These are phyloP conservation scores for Sapajus apella DNA, from an alignment of 2,113 vertebrate species.

Conservation along the genomic window DNA sequence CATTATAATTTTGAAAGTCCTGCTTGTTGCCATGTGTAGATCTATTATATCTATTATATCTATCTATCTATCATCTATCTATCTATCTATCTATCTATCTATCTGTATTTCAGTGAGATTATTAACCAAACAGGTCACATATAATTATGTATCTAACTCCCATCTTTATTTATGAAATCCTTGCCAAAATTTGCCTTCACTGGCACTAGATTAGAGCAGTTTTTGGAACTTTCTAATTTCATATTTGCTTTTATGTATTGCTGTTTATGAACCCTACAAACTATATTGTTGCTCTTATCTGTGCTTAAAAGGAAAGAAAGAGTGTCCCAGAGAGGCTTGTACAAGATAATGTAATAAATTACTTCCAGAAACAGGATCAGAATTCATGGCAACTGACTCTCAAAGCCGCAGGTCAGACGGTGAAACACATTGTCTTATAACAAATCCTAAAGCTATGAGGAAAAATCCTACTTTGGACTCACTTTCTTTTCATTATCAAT, in stretches of 20 bases:
- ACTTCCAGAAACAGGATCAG: conserved; percentile 24
- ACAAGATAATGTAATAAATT: neutral
- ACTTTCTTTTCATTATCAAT: conserved; percentile 44
- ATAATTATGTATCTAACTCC: neutral
- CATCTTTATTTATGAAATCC: conserved; percentile 32
- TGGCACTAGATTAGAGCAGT: neutral
- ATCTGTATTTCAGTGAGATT: neutral
- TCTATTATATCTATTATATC: neutral
- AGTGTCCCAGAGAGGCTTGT: neutral
- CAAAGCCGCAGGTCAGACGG: neutral
- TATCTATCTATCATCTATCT: neutral
- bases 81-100: neutral
- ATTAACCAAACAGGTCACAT: conserved; percentile 30
- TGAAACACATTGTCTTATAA: neutral
- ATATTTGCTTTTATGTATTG: conserved; percentile 1
- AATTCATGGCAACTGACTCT: neutral
- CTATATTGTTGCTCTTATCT: neutral
- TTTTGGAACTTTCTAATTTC: conserved; percentile 44
- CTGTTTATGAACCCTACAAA: neutral
- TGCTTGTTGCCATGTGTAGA: neutral
- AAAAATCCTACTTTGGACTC: conserved; percentile 30
- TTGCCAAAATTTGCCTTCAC: neutral
- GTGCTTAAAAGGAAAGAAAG: conserved; percentile 45
- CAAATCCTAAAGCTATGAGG: conserved; percentile 19
- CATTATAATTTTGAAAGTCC: conserved; percentile 28